Evolutionary conservation across 2,888 invertebrate species (phyloP).

Genomic region (Xestobium rufovillosum): DNA sequence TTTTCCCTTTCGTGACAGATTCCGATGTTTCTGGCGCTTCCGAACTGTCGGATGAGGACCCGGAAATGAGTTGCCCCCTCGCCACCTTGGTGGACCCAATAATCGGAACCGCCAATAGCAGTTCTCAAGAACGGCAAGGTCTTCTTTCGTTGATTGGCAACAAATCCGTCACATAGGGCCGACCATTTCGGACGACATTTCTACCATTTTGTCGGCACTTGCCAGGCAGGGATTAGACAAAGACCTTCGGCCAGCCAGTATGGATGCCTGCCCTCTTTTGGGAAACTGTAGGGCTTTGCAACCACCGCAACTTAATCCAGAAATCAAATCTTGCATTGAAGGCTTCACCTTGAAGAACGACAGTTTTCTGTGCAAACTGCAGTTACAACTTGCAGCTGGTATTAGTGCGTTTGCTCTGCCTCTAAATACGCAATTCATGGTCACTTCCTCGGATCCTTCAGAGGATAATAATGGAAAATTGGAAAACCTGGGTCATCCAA

Average conservation of each 20-base stretch:
- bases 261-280: constrained; percentile 2
- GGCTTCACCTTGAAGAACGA: constrained; percentile 3
- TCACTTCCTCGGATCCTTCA: too few species aligned
- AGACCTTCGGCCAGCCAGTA: neutral
- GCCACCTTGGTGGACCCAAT: neutral
- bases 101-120: neutral
- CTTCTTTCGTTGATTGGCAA: too few species aligned
- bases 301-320: constrained; percentile 4
- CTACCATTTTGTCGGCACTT: neutral
- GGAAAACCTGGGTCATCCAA: constrained; percentile 4
- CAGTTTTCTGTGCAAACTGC: neutral
- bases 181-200: constrained; percentile 1
- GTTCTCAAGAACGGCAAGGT: too few species aligned
- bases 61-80: constrained; percentile 8
- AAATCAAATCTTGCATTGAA: constrained; percentile 5
- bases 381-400: too few species aligned
- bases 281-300: constrained; percentile 2
- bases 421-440: too few species aligned
- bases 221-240: constrained; percentile 3
- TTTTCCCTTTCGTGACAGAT: constrained; percentile 1
- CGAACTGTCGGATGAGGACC: neutral
- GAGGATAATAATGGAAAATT: neutral
- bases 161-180: too few species aligned
- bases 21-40: neutral
- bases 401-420: too few species aligned